Percentiles rank a stretch among this genome's conserved stretches.
phyloP scores from a whole-genome alignment of 2,113 vertebrate genomes.

The Melanocharis versteri region DNA sequence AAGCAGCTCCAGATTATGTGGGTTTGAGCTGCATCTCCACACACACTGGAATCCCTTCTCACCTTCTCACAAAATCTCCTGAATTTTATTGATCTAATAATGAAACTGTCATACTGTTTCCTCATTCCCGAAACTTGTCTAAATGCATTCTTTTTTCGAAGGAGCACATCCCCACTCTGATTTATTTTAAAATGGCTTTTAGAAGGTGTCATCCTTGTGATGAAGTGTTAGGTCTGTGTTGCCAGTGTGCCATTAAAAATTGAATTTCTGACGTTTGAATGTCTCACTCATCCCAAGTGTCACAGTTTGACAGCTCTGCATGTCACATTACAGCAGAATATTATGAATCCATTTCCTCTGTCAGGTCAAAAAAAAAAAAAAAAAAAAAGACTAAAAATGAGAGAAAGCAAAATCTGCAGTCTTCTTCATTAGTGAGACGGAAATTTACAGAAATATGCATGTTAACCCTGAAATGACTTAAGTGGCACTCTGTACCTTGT shows the following conservation, averaged over 20 bases:
- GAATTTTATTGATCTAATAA: neutral
- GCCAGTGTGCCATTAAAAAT: conserved; percentile 57
- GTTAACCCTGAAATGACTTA: neutral
- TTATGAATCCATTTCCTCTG: conserved; percentile 46
- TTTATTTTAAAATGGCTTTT: conserved; percentile 62
- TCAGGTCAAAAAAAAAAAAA: neutral
- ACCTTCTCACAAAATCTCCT: neutral
- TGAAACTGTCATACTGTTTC: neutral
- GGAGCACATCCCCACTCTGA: conserved; percentile 14
- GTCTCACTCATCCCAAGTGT: conserved; percentile 56
- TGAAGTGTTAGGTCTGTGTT: conserved; percentile 52
- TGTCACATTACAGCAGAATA: conserved; percentile 26
- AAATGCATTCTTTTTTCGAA: neutral
- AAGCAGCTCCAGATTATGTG: neutral
- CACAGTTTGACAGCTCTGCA: conserved; percentile 42
- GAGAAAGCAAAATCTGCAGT: neutral
- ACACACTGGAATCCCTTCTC: neutral
- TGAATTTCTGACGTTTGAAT: conserved; percentile 46
- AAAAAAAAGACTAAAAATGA: neutral
- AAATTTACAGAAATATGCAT: neutral
- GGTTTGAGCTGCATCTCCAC: neutral
- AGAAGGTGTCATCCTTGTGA: conserved; percentile 53
- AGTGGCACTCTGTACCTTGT: neutral
- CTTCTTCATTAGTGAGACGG: neutral
- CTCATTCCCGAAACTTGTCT: neutral